phyloP scores from a whole-genome alignment of 2,113 vertebrate genomes.

The Actinemys pallida region DNA sequence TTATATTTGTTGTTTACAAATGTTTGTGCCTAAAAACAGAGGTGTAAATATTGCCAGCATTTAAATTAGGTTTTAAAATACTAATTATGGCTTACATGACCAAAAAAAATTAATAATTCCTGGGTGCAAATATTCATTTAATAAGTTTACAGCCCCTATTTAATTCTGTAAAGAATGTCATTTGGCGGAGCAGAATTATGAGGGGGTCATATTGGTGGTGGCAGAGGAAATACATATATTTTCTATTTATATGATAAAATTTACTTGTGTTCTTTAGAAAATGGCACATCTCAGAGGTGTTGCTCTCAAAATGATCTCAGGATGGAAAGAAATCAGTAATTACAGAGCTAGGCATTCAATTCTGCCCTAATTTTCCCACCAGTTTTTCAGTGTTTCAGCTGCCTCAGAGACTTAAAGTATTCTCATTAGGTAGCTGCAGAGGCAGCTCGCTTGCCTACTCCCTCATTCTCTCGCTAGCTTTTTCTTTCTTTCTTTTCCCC shows the following conservation, averaged over 20 bases:
- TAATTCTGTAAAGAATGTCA: conserved; percentile 77
- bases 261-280: conserved; percentile 77
- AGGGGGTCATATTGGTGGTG: conserved; percentile 77
- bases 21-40: conserved; percentile 57
- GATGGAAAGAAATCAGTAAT: conserved; percentile 80
- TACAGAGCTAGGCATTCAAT: conserved; percentile 79
- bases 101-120: conserved; percentile 66
- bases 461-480: conserved; percentile 69
- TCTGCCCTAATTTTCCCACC: conserved; percentile 86
- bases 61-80: conserved; percentile 70
- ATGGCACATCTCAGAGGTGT: conserved; percentile 79
- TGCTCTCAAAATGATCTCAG: conserved; percentile 80
- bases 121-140: conserved; percentile 75
- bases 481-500: conserved; percentile 35
- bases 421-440: conserved; percentile 86
- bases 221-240: conserved; percentile 76
- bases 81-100: conserved; percentile 60
- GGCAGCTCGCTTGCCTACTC: conserved; percentile 77
- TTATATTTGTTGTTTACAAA: conserved; percentile 49
- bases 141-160: conserved; percentile 77
- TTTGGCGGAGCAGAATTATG: conserved; percentile 76
- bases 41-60: conserved; percentile 61
- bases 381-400: conserved; percentile 82
- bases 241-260: conserved; percentile 72
- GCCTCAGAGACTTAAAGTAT: conserved; percentile 81